phyloP scores from a whole-genome alignment of 1,140 invertebrate genomes.

The Drosophila melanica region DNA sequence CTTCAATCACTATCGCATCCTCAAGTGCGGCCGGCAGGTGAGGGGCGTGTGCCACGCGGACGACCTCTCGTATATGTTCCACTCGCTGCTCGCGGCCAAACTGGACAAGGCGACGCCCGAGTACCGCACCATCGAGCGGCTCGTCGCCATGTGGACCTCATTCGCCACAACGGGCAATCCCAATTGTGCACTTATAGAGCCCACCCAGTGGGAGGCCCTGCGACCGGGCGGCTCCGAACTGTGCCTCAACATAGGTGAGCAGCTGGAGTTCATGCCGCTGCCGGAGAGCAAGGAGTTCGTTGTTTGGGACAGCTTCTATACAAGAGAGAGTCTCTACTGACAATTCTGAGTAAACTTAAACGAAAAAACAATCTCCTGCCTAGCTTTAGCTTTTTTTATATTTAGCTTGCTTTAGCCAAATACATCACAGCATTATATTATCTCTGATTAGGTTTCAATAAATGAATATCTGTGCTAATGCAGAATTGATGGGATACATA shows the following conservation, averaged over 20 bases:
- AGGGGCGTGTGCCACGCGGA: constrained; percentile 86
- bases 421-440: no score
- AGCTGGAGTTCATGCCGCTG: constrained; percentile 73
- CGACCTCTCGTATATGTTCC: constrained; percentile 88
- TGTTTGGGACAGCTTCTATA: constrained; percentile 84
- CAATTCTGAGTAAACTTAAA: background rate
- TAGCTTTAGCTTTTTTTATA: background rate
- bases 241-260: constrained; percentile 82
- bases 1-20: constrained; percentile 70
- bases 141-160: constrained; percentile 83
- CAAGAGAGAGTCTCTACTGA: constrained; percentile 63
- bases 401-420: no score
- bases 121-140: constrained; percentile 76
- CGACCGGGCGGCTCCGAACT: constrained; percentile 55
- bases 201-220: constrained; percentile 65
- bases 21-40: constrained; percentile 60
- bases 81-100: constrained; percentile 82
- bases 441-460: no score
- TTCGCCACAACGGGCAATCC: constrained; percentile 83
- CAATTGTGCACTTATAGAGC: constrained; percentile 53
- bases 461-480: no score
- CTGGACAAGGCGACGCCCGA: constrained; percentile 66
- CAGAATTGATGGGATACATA: no score
- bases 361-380: background rate
- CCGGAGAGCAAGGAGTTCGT: constrained; percentile 84